A percentile compares a stretch with the other conserved stretches of the same genome.
phyloP scores from a whole-genome alignment of 2,113 vertebrate genomes.

The Dipodomys ordii region DNA sequence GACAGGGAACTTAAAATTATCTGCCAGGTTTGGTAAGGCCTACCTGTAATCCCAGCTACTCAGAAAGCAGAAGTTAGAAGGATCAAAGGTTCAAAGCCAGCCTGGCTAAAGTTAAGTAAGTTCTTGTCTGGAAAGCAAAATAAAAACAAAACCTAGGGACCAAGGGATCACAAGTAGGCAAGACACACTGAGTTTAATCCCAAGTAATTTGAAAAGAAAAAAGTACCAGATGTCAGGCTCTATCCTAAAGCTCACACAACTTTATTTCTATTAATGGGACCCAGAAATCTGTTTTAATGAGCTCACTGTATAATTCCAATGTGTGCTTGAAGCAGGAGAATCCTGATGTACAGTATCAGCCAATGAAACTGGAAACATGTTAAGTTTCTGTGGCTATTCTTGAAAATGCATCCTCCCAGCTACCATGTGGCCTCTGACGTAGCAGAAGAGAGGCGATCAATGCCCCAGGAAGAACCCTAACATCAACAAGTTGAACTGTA shows the following conservation, averaged over 20 bases:
- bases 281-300: neutral
- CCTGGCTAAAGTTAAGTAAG: too few relatives aligned
- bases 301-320: neutral
- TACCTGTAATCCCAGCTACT: too few relatives aligned
- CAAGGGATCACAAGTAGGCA: too few relatives aligned
- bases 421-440: neutral
- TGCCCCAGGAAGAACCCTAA: neutral
- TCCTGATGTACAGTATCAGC: neutral
- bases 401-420: neutral
- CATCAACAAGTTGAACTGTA: neutral
- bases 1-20: neutral
- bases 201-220: too few relatives aligned
- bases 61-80: too few relatives aligned
- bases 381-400: neutral
- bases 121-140: too few relatives aligned
- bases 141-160: too few relatives aligned
- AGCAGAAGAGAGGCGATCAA: neutral
- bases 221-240: neutral
- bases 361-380: neutral
- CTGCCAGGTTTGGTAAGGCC: too few relatives aligned
- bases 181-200: too few relatives aligned
- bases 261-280: neutral
- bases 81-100: too few relatives aligned
- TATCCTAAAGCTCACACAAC: neutral
- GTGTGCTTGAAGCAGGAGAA: neutral